Base-by-base conservation (phyloP, 2,797 vertebrate genomes). In the Acomys russatus region DNA sequence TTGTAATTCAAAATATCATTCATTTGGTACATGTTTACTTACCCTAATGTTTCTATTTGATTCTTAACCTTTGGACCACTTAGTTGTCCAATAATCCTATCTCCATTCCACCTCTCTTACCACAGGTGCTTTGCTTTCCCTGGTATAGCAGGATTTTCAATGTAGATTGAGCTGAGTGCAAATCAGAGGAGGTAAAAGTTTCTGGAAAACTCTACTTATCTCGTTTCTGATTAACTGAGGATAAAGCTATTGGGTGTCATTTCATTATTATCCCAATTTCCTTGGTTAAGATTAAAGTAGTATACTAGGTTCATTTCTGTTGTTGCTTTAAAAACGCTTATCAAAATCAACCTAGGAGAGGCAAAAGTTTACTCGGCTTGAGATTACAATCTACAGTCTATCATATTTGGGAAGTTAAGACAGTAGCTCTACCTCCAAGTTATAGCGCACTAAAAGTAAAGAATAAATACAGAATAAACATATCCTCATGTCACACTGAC, bases 81-180 rank as follows among this genome's bases (percentile, higher is more conserved):
- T 23, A 49, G 2, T 2, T 89, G 35, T 22, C 3, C 17, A 54
- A 22, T 9, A 54, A 28, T 5, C 33, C 9, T 17, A 5, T n/a
- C 3, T 2, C 8, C n/a, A 25, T 8, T 2, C 33, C 9, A 20
- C 1, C 44, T 4, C 44, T 44, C 25, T 35, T 12, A 2, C 23
- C 20, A 73, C 0, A 17, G 25, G 4, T 10, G 1, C 2, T 94
- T 90, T 87, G 17, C 17, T 8, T 15, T 5, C 0, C 76, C 17
- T 11, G 23, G 3, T 23, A 66, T 6, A 77, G 9, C n/a, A 86
- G 12, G 68, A 14, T 20, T 74, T 25, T 51, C 70, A 70, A 54
- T 4, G 14, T 10, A 59, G 22, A 30, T n/a, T 35, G 18, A 44
- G 6, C 51, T 59, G 44, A 59, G 38, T 7, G 49, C 11, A 70